Percentiles rank a stretch among this genome's conserved stretches.
Conservation (phyloP, 2,113 vertebrate species). For the Plecotus auritus region DNA sequence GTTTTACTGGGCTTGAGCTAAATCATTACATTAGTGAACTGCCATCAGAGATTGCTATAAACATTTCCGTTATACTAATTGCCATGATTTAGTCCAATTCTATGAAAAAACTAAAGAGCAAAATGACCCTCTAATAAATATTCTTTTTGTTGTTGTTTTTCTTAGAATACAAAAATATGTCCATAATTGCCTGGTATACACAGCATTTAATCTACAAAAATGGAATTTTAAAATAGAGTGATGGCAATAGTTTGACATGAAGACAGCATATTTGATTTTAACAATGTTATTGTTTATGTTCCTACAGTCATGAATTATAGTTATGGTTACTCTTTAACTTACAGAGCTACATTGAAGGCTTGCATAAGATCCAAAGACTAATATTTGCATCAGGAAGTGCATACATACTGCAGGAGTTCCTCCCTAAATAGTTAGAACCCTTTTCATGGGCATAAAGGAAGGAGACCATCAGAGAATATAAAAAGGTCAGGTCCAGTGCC, state of each 20-base stretch:
- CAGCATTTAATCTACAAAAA: constrained; percentile 49
- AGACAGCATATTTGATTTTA: constrained; percentile 37
- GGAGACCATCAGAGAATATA: not conserved
- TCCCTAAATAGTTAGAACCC: not conserved
- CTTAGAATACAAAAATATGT: constrained; percentile 58
- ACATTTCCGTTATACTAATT: constrained; percentile 72
- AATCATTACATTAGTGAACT: constrained; percentile 72
- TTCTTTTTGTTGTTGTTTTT: constrained; percentile 55
- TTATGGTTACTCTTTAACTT: not conserved
- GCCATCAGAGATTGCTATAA: constrained; percentile 69
- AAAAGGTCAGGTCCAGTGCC: not conserved
- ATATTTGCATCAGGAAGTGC: not conserved
- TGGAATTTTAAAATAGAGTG: constrained; percentile 68
- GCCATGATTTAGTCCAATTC: constrained; percentile 73
- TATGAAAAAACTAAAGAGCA: constrained; percentile 67
- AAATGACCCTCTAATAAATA: constrained; percentile 64
- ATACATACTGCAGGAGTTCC: not conserved
- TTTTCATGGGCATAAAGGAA: not conserved
- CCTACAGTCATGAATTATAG: not conserved
- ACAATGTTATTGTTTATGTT: constrained; percentile 41
- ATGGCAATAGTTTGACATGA: constrained; percentile 45
- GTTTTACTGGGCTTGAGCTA: constrained; percentile 71
- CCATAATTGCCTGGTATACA: constrained; percentile 55
- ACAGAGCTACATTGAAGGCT: not conserved
- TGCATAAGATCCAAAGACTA: not conserved